Evolutionary conservation across 2,888 invertebrate species (phyloP), one percentile per base, ranked within the genome.

Genomic region (Stenotaenia linearis): DNA sequence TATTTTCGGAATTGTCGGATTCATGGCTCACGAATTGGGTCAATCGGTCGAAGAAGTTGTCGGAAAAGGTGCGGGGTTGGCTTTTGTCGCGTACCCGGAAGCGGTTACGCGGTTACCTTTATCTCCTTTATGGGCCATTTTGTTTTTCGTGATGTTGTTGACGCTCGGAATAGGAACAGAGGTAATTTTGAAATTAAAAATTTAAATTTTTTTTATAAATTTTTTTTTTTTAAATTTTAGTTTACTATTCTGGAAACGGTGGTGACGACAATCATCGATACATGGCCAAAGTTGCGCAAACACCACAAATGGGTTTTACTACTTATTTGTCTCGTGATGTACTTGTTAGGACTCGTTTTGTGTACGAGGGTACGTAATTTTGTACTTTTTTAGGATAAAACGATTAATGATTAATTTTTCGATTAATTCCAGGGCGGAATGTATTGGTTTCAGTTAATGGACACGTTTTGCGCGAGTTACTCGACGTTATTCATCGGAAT

Each of bases 391-490:
- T n/a, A n/a, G n/a, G n/a, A n/a, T n/a, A n/a, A n/a, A n/a, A n/a
- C n/a, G n/a, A n/a, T n/a, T n/a, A n/a, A n/a, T n/a, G n/a, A n/a
- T n/a, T n/a, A n/a, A 1, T 1, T 28, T 32, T 75, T 28, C 6
- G 9, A 30, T 61, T n/a, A n/a, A n/a, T 82, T 79, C 21, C 89
- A 90, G 83, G 92, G 92, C 4, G 92, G 92, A 12, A 90, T 93
- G 79, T 93, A 91, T 84, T 86, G 93, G 82, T 91, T 93, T 84
- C 91, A 91, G 6, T 84, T 93, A 78, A 88, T 92, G 86, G 92
- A 93, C 86, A 91, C 91, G 90, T 92, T 92, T 85, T 92, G 92
- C 0, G 92, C 92, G 10, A 91, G 91, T 0, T 92, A 92, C 91
- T 92, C 92, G 21, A 90, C 92, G 80, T 86, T 92, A 76, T 87